Evolutionary conservation across 53 echinoderm and acorn worm genomes (phyloP), one percentile per base, ranked within the genome.

Genomic region (Astropecten irregularis): DNA sequence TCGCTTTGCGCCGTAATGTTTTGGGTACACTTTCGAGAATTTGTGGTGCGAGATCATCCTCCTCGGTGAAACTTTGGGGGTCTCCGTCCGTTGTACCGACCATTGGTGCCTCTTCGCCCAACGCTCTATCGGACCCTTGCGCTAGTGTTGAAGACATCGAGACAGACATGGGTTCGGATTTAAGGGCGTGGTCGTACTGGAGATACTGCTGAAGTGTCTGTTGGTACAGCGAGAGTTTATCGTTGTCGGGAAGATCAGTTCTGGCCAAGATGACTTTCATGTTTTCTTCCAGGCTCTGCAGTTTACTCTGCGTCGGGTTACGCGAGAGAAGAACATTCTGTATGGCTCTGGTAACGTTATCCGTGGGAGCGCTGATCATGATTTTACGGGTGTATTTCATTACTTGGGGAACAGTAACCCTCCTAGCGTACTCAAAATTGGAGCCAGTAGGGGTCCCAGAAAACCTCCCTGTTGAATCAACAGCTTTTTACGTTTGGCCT

Each of bases 311-410:
- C 58, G 49, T 48, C 26, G 69, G 44, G 35, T 44, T 69, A 46
- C 30, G 69, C 69, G 44, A 44, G 28, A 69, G 69, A 8, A 57
- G 74, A 52, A 29, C 69, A 47, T 69, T 46, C 27, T 69, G 69
- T 46, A 69, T 47, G 44, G 69, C 69, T 27, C 27, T 14, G 9
- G 69, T 69, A 21, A 69, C 35, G 10, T 23, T 30, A 25, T 63
- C 81, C 25, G 69, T 14, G 26, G 69, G 69, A 15, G 69, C 73
- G 10, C 61, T 76, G 13, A 86, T 39, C 50, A 86, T 61, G 49
- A 33, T 49, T 86, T 86, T 76, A 34, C 63, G 77, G 27, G 66
- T 22, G 27, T 77, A 48, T 13, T 59, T 23, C 87, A 79, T 86
- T 14, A n/a, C 40, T 67, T 20, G 4, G 36, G 2, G 2, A 54